Base-by-base conservation (phyloP, 1,140 invertebrate species). In the Aphelenchoides fujianensis region DNA sequence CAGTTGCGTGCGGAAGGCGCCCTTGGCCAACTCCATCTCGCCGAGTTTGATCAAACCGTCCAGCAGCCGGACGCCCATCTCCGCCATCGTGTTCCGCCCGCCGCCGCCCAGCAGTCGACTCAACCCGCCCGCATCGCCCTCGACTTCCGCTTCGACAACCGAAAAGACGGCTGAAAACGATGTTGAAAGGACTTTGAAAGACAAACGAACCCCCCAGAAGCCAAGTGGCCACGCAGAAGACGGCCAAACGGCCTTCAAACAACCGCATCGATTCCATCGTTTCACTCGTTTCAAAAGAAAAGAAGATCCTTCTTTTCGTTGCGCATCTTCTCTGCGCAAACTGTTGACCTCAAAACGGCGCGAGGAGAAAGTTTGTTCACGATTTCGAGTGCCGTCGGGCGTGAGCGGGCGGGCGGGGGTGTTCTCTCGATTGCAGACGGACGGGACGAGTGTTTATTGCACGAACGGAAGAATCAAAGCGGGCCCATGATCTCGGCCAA, bases 1-100 rank as follows among this genome's bases (percentile, higher is more conserved):
- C 23, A 80, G 52, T 61, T 80, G 78, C 27, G 78, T 79, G 55
- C 74, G 76, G 32, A 79, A 81, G 31, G 78, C 78, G 3, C 79
- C 72, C 63, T 80, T 80, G 9, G 78, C 79, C 74, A 80, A 69
- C 69, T 81, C 75, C 31, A 81, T 80, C 41, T 80, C 73, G n/a
- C 78, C 78, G 12, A 54, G 68, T 70, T 81, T 81, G 19, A 80
- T 80, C 3, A 81, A 36, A 2, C 72, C 78, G 69, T 80, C 79
- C 27, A 73, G 52, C 62, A 73, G 52, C 0, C 31, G 48, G 5
- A 73, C 48, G 41, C 71, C 71, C 23, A 73, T 48, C 16, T 64
- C 70, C 52, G 59, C 70, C 9, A 73, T 7, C 35, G 71, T 41
- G 2, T 34, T 12, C 32, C 48, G 71, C 31, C 54, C 54, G 2